These are phyloP conservation scores for Orthonevra nobilis DNA, from an alignment of 2,888 invertebrate genomes.

Conservation along the genomic window DNA sequence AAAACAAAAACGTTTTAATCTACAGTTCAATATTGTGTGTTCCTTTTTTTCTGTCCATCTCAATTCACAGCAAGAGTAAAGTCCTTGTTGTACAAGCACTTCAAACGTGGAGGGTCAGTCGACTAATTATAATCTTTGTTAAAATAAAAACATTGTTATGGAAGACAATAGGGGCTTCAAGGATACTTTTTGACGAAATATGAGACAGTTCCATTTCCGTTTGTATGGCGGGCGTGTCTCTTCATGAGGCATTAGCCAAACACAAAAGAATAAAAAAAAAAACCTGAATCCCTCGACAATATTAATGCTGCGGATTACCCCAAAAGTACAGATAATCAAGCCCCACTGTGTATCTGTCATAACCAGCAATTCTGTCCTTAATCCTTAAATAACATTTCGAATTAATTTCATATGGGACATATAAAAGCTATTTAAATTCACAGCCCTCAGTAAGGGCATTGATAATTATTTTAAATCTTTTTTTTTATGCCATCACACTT, in stretches of 20 bases:
- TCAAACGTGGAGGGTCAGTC: no score
- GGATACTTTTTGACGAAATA: background rate
- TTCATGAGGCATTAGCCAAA: no score
- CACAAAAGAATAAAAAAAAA: background rate
- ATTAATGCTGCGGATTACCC: no score
- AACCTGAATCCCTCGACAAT: background rate
- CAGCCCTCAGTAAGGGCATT: constrained; percentile 47
- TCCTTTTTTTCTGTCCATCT: no score
- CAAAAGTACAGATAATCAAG: no score
- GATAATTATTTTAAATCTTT: constrained; percentile 60
- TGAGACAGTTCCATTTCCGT: background rate
- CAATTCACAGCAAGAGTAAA: no score
- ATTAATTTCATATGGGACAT: constrained; percentile 49
- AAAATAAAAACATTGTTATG: background rate
- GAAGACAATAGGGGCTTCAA: background rate
- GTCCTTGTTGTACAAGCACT: no score
- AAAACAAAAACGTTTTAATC: no score
- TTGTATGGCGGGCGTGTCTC: background rate
- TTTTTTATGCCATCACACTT: constrained; percentile 29
- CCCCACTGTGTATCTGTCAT: constrained; percentile 15
- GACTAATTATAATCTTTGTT: no score
- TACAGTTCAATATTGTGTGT: no score
- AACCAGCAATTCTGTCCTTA: constrained; percentile 12
- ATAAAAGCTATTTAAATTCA: constrained; percentile 61
- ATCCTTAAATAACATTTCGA: constrained; percentile 41